Percentiles rank a stretch among this genome's conserved stretches.
Evolutionary conservation across 2,888 invertebrate species (phyloP).

Genomic region (Pilophorus perplexus): DNA sequence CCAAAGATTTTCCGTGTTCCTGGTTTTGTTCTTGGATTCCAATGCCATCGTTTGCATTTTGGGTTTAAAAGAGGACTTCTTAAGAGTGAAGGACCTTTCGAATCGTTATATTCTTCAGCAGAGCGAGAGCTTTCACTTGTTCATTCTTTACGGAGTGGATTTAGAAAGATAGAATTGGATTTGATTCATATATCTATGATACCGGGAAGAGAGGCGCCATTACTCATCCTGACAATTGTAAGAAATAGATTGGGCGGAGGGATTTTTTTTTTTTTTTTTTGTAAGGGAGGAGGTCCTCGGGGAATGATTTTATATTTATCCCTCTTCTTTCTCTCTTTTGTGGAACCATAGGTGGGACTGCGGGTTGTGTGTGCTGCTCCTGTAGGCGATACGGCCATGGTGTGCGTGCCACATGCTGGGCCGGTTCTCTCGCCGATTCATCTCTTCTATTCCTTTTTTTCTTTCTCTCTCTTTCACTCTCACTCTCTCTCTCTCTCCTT

Average conservation of each 20-base stretch:
- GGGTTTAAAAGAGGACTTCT: no score
- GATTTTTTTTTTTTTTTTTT: conserved; percentile 2
- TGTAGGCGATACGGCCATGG: no score
- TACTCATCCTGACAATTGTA: conserved; percentile 38
- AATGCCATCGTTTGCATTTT: no score
- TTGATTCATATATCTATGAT: conserved; percentile 29
- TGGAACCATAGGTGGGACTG: not conserved
- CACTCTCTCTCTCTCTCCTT: no score
- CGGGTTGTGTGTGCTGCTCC: no score
- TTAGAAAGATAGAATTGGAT: conserved; percentile 32
- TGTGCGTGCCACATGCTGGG: no score
- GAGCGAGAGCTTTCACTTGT: conserved; percentile 21
- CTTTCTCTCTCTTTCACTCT: no score
- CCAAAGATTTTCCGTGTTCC: no score
- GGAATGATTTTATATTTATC: conserved; percentile 27
- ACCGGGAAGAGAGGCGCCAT: conserved; percentile 11
- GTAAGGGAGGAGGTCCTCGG: conserved; percentile 1
- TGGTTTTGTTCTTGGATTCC: no score
- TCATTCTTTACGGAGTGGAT: conserved; percentile 23
- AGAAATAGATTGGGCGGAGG: conserved; percentile 31
- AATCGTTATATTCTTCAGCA: not conserved
- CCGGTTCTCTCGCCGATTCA: no score
- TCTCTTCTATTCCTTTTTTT: no score
- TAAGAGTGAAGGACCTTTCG: no score
- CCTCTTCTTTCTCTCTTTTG: conserved; percentile 15